Evolutionary conservation across 2,888 invertebrate species (phyloP), one percentile per base, ranked within the genome.

Genomic region (Galerucella pusilla): DNA sequence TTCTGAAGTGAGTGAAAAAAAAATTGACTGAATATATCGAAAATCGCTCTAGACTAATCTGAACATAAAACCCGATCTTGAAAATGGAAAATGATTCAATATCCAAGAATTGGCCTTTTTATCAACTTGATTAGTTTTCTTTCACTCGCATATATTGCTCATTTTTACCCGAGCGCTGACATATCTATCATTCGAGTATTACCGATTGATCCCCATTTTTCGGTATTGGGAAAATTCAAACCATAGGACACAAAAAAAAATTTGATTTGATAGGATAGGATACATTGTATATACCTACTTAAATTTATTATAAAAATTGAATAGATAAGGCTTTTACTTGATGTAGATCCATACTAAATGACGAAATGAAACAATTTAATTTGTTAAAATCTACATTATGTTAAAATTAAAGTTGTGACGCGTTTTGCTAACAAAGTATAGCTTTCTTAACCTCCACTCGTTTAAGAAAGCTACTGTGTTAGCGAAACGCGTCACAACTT

Each of bases 71-170:
- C 42, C 46, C 20, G 46, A 65, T 45, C 46, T n/a, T 45, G 46
- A 6, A 45, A 65, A 65, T 16, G 46, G 11, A 64, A 64, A 45
- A 20, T 64, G 64, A 65, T 65, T 65, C 64, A 65, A 65, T 65
- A 45, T 46, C 16, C 20, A 46, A 46, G 16, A 65, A 46, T 42
- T 65, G 46, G 64, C 20, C 45, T 65, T 63, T 63, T 42, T n/a
- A 28, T 63, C n/a, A 63, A 63, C n/a, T 42, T 42, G 63, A 63
- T 63, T 35, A 42, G 63, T 35, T 63, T 42, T 63, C 63, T 63
- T 63, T 63, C 63, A 63, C 10, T 28, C 35, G 35, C 63, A 42
- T 63, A 3, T 59, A 59, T 16, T 25, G 59, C 59, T 59, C 59
- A 25, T 59, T 59, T 59, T 28, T 25, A 28, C 10, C 25, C 59